A percentile compares a stretch with the other conserved stretches of the same genome.
Conservation (phyloP, 1,140 invertebrate species). For the Caenorhabditis latens region DNA sequence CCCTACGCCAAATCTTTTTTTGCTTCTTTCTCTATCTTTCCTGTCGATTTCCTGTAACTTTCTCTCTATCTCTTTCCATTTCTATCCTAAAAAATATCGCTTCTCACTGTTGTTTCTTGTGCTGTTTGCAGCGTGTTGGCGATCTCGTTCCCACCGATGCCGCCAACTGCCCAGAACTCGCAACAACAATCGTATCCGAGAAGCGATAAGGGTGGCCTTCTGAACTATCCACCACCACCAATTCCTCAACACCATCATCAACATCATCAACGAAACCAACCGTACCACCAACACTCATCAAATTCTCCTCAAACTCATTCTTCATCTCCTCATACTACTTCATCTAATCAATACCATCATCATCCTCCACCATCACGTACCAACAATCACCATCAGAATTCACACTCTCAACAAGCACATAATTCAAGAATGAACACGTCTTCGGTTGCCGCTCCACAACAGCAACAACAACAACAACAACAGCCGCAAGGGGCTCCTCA, state of each 20-base stretch:
- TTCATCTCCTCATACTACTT: not conserved
- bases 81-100: not conserved
- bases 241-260: not conserved
- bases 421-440: conserved; percentile 44
- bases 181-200: conserved; percentile 5
- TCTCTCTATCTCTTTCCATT: not conserved
- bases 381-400: too few species aligned
- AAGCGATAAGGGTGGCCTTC: conserved; percentile 2
- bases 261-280: not conserved
- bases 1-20: too few species aligned
- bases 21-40: too few species aligned
- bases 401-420: too few species aligned
- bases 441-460: not conserved
- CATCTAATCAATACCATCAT: not conserved
- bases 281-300: not conserved
- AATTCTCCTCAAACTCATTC: not conserved
- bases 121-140: not conserved
- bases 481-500: not conserved
- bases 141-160: not conserved
- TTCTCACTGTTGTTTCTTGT: conserved; percentile 40
- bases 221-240: conserved; percentile 13
- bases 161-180: conserved; percentile 16
- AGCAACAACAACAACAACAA: conserved; percentile 41
- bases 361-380: not conserved
- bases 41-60: too few species aligned